Conservation (phyloP, 2,888 invertebrate species). For the Hyalella azteca region DNA sequence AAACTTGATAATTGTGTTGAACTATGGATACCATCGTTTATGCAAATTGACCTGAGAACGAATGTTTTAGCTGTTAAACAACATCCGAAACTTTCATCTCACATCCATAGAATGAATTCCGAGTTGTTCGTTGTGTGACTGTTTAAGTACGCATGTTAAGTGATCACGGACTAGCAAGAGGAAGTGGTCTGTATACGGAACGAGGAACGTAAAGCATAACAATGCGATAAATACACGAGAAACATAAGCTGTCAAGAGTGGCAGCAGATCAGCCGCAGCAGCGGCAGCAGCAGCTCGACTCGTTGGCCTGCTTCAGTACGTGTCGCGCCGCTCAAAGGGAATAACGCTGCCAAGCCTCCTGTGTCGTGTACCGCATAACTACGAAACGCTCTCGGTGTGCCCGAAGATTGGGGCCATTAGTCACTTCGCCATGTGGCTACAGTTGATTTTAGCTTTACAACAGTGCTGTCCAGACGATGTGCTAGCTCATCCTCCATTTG, state of each 20-base stretch:
- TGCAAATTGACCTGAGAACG: no score
- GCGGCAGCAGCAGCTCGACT: neutral
- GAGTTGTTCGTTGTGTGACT: no score
- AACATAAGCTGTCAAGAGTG: neutral
- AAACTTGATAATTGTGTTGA: no score
- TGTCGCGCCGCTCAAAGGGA: constrained; percentile 9
- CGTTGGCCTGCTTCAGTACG: neutral
- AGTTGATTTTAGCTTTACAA: neutral
- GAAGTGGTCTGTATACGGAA: neutral
- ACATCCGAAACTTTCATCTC: no score
- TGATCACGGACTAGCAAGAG: no score
- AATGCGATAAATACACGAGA: neutral
- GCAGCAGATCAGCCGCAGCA: neutral
- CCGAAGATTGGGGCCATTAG: constrained; percentile 28
- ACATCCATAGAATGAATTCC: no score
- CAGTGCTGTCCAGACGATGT: constrained; percentile 11
- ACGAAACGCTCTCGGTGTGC: constrained; percentile 18
- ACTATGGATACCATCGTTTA: no score
- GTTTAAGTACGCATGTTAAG: no score
- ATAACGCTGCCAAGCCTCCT: neutral
- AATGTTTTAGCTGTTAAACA: no score
- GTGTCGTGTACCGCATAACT: constrained; percentile 14
- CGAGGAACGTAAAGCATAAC: neutral
- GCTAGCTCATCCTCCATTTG: neutral
- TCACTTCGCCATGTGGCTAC: constrained; percentile 35